Conservation (phyloP, 1,140 invertebrate genomes). For the Drosophila tsacasi region DNA sequence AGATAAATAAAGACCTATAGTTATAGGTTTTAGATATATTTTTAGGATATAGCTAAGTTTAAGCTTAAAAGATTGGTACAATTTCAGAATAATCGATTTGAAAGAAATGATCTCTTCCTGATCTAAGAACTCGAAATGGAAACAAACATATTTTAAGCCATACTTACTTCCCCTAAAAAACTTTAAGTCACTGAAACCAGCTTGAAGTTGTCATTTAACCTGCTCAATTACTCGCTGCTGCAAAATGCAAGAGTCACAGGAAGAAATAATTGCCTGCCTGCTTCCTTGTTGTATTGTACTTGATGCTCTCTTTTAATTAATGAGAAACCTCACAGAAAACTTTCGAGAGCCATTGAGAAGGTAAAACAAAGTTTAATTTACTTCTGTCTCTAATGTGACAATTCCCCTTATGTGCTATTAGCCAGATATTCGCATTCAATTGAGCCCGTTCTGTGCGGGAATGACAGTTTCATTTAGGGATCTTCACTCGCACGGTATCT, state of each 20-base stretch:
- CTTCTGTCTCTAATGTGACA: constrained; percentile 22
- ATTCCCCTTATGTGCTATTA: constrained; percentile 15
- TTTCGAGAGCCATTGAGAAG: constrained; percentile 20
- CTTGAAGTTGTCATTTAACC: not conserved
- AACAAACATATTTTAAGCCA: not conserved
- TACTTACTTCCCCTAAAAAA: not conserved
- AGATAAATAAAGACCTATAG: too few relatives aligned
- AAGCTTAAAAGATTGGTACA: not conserved
- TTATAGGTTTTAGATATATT: too few relatives aligned
- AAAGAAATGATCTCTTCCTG: not conserved
- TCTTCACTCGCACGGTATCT: constrained; percentile 20
- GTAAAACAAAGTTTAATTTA: constrained; percentile 27
- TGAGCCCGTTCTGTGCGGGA: not conserved
- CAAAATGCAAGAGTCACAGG: constrained; percentile 1
- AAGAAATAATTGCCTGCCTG: not conserved
- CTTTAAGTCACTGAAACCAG: not conserved
- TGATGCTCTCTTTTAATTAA: constrained; percentile 22
- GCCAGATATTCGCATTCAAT: constrained; percentile 33
- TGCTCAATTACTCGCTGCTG: constrained; percentile 12
- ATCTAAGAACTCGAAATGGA: not conserved
- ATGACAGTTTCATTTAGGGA: not conserved
- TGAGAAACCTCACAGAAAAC: constrained; percentile 19
- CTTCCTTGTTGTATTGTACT: constrained; percentile 3
- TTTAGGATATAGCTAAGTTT: too few relatives aligned
- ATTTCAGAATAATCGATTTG: not conserved